Conservation (phyloP, 2,113 vertebrate species). For the Calonectris borealis region DNA sequence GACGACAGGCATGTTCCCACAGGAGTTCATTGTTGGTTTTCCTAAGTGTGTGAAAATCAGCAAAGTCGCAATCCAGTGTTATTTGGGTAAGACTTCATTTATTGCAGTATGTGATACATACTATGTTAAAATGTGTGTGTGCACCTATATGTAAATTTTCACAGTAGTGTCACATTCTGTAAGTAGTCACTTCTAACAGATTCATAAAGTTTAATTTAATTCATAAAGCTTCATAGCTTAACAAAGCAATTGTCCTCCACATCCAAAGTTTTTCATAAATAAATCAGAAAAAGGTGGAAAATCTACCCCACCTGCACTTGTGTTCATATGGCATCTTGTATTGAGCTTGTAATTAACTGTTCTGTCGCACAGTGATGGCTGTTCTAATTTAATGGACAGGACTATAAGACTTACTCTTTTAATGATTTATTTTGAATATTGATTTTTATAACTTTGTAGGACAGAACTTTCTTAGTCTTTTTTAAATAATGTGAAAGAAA, state of each 20-base stretch:
- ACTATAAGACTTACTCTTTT: background rate
- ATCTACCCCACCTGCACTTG: background rate
- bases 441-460: background rate
- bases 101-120: background rate
- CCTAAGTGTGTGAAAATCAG: slow-evolving; percentile 76
- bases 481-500: background rate
- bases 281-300: background rate
- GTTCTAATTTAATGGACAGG: background rate
- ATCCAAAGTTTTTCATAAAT: background rate
- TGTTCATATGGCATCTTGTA: fast-evolving
- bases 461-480: background rate
- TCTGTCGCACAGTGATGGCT: background rate
- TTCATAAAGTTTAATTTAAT: background rate
- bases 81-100: slow-evolving; percentile 77
- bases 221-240: background rate
- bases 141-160: background rate
- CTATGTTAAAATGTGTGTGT: background rate
- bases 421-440: background rate
- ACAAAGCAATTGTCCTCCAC: fast-evolving
- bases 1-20: slow-evolving; percentile 95
- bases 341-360: background rate
- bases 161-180: fast-evolving
- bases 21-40: slow-evolving; percentile 89
- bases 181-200: background rate
- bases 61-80: slow-evolving; percentile 83